phyloP scores from a whole-genome alignment of 2,113 vertebrate species.

The Rhadina sibilatrix region DNA sequence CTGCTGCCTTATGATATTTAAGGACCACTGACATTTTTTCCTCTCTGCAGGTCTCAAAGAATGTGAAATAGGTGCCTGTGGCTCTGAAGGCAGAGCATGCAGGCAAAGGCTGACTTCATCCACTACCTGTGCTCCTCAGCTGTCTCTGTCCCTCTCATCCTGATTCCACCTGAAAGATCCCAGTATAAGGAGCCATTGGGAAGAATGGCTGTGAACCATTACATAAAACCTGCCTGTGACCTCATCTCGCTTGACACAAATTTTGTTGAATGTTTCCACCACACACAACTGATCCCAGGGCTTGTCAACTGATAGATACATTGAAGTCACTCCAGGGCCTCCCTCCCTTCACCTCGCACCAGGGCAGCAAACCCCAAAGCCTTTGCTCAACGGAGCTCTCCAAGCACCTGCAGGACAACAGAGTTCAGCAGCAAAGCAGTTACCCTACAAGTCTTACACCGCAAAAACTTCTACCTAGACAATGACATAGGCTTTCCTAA shows the following conservation, averaged over 20 bases:
- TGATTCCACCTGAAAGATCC: fast-evolving
- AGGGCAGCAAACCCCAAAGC: fast-evolving
- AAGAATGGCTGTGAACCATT: fast-evolving
- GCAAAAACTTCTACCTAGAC: background rate
- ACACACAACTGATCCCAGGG: fast-evolving
- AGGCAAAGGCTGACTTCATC: background rate
- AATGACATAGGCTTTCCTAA: fast-evolving
- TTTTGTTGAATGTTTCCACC: background rate
- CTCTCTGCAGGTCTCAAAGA: background rate
- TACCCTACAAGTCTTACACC: background rate
- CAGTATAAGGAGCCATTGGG: fast-evolving
- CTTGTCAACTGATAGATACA: fast-evolving
- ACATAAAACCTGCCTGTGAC: fast-evolving
- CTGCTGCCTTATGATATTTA: background rate
- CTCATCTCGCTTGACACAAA: fast-evolving
- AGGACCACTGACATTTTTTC: no score
- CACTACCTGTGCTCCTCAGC: background rate
- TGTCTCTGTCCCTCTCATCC: background rate
- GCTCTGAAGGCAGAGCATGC: background rate
- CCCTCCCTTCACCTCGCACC: background rate
- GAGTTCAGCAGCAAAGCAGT: background rate
- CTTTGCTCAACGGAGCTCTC: fast-evolving
- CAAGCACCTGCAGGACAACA: fast-evolving
- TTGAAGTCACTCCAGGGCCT: background rate
- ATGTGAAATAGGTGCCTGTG: fast-evolving